These are phyloP conservation scores for Oreochromis niloticus DNA, from an alignment of 2,113 vertebrate genomes.

Conservation along the genomic window DNA sequence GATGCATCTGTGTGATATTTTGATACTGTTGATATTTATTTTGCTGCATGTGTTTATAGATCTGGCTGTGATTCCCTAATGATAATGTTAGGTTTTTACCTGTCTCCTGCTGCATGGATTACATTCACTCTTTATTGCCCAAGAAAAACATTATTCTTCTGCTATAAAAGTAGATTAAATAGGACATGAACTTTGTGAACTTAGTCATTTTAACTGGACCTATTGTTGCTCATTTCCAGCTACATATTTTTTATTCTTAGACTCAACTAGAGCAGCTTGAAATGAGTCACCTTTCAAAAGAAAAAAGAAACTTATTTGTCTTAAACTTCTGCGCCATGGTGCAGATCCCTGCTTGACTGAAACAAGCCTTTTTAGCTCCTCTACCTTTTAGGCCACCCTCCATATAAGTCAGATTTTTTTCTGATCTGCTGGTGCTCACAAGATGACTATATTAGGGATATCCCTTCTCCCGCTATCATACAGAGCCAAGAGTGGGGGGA, in stretches of 20 bases:
- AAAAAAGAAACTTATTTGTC: not conserved
- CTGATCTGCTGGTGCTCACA: not conserved
- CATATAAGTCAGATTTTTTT: not conserved
- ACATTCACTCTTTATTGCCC: not conserved
- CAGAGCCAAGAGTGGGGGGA: not conserved
- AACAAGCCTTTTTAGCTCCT: not conserved
- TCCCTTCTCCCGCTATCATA: not conserved
- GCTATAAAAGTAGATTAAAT: not conserved
- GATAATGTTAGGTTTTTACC: not conserved
- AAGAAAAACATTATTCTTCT: not conserved
- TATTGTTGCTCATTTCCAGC: not conserved
- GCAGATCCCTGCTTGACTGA: not conserved
- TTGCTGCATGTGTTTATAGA: not conserved
- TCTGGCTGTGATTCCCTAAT: not conserved
- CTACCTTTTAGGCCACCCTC: not conserved
- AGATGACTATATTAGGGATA: not conserved
- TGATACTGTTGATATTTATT: not conserved
- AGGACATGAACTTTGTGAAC: not conserved
- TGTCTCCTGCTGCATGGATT: not conserved
- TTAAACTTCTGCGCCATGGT: not conserved
- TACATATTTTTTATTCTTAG: not conserved
- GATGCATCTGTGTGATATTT: not conserved
- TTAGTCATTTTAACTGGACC: not conserved
- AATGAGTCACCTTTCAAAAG: not conserved
- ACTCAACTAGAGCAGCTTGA: not conserved